Evolutionary conservation across 2,888 invertebrate genomes (phyloP), one percentile per base, ranked within the genome.

Genomic region (Nomada lathburiana): DNA sequence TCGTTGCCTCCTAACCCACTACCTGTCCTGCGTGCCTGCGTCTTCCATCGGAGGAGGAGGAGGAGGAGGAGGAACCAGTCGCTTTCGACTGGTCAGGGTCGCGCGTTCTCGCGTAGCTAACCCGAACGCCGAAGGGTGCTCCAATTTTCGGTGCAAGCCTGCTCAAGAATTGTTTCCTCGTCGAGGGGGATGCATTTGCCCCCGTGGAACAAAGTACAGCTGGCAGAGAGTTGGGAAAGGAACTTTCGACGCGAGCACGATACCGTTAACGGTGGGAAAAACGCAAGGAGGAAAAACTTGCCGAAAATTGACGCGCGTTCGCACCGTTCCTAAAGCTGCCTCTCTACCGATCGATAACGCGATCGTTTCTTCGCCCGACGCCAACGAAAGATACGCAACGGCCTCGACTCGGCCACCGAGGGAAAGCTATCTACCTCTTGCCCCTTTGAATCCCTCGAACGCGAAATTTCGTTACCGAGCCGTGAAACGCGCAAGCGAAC

Each of bases 1-100:
- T 29, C 76, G 53, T 70, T 70, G 72, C 83, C 83, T 77, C 64
- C 77, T 82, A 83, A 82, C 76, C 82, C 55, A 71, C 55, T 70
- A 62, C 47, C 53, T 55, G 13, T 47, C 11, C 44, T 18, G 20
- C 50, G 26, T 11, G 5, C 26, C 60, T 53, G 13, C 65, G 29
- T 36, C 36, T 36, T 7, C 36, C 36, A 7, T 0, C 36, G 7
- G 7, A 7, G 36, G 36, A 36, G 29, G 7, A 29, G 7, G 29
- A 7, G 29, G 29, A 29, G 29, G 7, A 29, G 36, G 36, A 36
- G 7, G 7, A 36, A 36, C 9, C 29, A n/a, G 60, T 60, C 68
- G 42, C 53, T 16, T 47, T 62, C 29, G 7, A 29, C 29, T 29
- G 29, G 7, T 29, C 36, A 36, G 36, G 52, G n/a, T 52, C 52